These are phyloP conservation scores for Crambe crambe DNA, from an alignment of 37 sponge, comb jelly and placozoan genomes.

Conservation along the genomic window DNA sequence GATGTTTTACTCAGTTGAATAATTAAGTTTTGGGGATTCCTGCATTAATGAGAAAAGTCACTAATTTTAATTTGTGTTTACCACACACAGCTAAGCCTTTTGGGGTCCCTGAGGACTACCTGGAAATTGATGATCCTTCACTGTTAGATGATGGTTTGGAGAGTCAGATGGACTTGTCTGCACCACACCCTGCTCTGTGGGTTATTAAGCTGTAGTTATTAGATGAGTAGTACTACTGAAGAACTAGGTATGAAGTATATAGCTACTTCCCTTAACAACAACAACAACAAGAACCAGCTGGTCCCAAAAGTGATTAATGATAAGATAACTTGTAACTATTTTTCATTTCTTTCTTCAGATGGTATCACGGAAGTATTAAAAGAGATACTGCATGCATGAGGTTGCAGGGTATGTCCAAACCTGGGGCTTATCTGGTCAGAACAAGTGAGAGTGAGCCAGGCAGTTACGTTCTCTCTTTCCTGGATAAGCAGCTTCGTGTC, in stretches of 20 bases:
- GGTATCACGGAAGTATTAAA: slow-evolving; percentile 79
- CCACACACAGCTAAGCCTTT: neutral
- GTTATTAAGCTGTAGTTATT: neutral
- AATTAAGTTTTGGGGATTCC: no score
- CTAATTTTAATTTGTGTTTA: no score
- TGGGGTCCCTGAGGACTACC: neutral
- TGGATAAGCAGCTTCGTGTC: slow-evolving; percentile 39
- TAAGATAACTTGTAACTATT: neutral
- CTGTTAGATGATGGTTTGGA: neutral
- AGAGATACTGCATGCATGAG: slow-evolving; percentile 50
- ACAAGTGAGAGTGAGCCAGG: slow-evolving; percentile 60
- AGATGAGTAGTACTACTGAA: no score
- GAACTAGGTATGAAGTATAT: no score
- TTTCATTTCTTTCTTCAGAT: slow-evolving; percentile 40
- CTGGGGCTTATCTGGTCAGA: slow-evolving; percentile 78
- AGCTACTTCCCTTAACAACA: no score
- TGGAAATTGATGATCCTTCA: neutral
- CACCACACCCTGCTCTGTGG: slow-evolving; percentile 8
- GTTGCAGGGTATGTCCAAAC: slow-evolving; percentile 20
- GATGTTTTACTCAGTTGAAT: no score
- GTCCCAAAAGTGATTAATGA: no score
- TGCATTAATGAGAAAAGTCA: no score
- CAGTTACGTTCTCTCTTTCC: slow-evolving; percentile 68
- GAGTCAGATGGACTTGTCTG: neutral
- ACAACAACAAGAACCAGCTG: no score